A percentile compares a stretch with the other conserved stretches of the same genome.
Evolutionary conservation across 2,113 vertebrate species (phyloP).

Genomic region (Sylvietta virens): DNA sequence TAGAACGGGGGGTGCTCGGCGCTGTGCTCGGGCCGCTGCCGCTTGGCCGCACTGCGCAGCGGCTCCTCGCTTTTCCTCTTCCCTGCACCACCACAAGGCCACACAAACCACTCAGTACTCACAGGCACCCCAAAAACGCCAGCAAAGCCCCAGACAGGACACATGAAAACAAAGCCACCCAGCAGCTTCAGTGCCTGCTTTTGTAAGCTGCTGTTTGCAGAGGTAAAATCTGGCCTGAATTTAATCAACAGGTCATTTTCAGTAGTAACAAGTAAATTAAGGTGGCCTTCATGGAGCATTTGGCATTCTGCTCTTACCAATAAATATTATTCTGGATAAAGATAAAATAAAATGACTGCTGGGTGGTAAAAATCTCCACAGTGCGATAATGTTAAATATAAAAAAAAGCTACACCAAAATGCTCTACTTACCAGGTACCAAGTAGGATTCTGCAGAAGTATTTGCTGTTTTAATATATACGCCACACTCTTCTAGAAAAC

Average conservation of each 20-base stretch:
- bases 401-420: background rate
- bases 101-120: background rate
- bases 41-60: conserved; percentile 73
- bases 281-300: background rate
- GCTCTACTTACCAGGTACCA: conserved; percentile 58
- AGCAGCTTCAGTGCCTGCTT: background rate
- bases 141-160: background rate
- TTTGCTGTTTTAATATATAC: conserved; percentile 85
- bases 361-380: background rate
- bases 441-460: conserved; percentile 48
- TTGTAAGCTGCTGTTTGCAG: background rate
- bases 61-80: conserved; percentile 85
- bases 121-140: background rate
- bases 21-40: conserved; percentile 76
- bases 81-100: conserved; percentile 65
- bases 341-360: background rate
- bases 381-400: background rate
- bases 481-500: conserved; percentile 85
- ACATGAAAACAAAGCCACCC: fast-evolving
- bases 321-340: background rate
- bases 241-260: background rate
- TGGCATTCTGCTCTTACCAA: background rate
- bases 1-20: conserved; percentile 92
- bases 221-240: background rate
- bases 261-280: background rate